phyloP scores from a whole-genome alignment of 2,888 invertebrate genomes.

The Monochamus alternatus region DNA sequence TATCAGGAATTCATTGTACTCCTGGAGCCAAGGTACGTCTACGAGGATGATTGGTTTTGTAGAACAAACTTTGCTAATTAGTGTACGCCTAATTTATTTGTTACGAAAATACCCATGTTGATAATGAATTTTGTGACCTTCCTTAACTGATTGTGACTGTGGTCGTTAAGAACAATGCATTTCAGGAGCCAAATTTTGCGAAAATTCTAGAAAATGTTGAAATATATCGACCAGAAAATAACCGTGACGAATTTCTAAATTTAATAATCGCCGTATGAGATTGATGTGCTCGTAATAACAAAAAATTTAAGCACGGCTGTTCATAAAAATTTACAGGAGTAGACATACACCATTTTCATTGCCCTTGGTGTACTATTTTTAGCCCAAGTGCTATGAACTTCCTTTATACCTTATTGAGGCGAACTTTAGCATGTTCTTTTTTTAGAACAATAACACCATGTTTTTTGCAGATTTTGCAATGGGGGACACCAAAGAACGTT shows the following conservation, averaged over 20 bases:
- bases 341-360: constrained; percentile 40
- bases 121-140: constrained; percentile 33
- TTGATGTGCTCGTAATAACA: background rate
- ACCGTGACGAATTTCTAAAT: constrained; percentile 37
- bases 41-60: background rate
- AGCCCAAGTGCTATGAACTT: constrained; percentile 52
- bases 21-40: constrained; percentile 3
- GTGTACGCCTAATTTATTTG: background rate
- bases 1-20: constrained; percentile 11
- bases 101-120: constrained; percentile 25
- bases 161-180: background rate
- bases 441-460: constrained; percentile 16
- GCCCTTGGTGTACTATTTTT: constrained; percentile 56
- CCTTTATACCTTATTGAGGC: constrained; percentile 45
- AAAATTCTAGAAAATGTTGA: constrained; percentile 25
- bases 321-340: constrained; percentile 18
- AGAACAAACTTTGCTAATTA: constrained; percentile 15
- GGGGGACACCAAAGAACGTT: constrained; percentile 63
- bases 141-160: background rate
- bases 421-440: constrained; percentile 37
- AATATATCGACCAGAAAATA: constrained; percentile 29
- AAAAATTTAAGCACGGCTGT: constrained; percentile 12
- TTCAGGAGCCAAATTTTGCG: constrained; percentile 14
- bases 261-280: constrained; percentile 27
- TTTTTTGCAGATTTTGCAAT: constrained; percentile 65